phyloP scores from a whole-genome alignment of 1,140 invertebrate genomes.

The Ruditapes philippinarum region DNA sequence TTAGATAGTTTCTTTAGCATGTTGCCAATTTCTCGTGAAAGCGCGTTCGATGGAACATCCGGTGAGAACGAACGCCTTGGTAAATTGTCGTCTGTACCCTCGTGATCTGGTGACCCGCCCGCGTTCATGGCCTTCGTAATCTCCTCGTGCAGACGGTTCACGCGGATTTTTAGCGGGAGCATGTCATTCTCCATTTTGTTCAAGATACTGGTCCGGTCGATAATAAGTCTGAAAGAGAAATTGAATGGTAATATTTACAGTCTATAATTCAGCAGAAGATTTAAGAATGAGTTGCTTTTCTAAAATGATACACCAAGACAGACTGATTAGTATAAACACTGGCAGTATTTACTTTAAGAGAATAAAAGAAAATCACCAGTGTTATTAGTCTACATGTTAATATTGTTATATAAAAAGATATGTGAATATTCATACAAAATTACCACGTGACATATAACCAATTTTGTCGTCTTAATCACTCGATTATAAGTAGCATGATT shows the following conservation, averaged over 20 bases:
- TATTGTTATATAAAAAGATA: no score
- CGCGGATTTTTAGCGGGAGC: slow-evolving; percentile 63
- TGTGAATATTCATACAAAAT: neutral
- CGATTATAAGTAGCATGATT: neutral
- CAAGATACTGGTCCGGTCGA: slow-evolving; percentile 28
- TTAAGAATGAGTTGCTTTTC: no score
- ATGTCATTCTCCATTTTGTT: slow-evolving; percentile 68
- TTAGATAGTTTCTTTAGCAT: slow-evolving; percentile 62
- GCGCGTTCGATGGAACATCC: slow-evolving; percentile 6
- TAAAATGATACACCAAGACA: no score
- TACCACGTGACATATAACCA: neutral
- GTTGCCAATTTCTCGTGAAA: slow-evolving; percentile 47
- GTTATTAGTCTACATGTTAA: no score
- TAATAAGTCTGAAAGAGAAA: slow-evolving; percentile 59
- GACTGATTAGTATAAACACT: no score
- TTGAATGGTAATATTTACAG: no score
- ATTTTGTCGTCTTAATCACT: neutral
- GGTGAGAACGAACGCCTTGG: slow-evolving; percentile 23
- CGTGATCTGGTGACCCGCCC: slow-evolving; percentile 35
- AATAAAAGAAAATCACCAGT: no score
- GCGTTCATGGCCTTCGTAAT: slow-evolving; percentile 59
- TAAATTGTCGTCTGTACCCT: slow-evolving; percentile 36
- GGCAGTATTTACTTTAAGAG: no score
- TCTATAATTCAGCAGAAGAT: no score
- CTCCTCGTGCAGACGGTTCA: slow-evolving; percentile 61